phyloP scores from a whole-genome alignment of 1,140 invertebrate genomes.

The Zaprionus capensis region DNA sequence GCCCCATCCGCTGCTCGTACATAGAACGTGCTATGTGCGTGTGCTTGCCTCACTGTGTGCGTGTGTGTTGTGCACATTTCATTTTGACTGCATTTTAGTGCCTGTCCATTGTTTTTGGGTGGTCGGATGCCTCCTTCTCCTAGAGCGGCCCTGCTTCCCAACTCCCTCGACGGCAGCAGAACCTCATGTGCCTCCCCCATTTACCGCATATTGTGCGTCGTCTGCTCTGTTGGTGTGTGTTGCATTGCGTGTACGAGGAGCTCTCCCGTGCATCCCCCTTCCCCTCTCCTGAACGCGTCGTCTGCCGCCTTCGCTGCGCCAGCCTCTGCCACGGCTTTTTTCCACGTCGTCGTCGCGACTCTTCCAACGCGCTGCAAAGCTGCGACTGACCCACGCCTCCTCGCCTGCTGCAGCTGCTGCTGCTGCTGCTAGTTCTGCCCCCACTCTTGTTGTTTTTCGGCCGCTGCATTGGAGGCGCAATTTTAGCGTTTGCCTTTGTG shows the following conservation, averaged over 20 bases:
- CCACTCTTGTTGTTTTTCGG: slow-evolving; percentile 55
- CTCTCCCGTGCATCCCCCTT: background rate
- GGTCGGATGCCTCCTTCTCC: slow-evolving; percentile 3
- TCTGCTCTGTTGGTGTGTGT: slow-evolving; percentile 32
- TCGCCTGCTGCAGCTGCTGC: slow-evolving; percentile 13
- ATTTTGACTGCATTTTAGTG: slow-evolving; percentile 71
- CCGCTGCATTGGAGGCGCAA: slow-evolving; percentile 63
- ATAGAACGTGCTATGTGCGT: slow-evolving; percentile 54
- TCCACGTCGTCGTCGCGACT: slow-evolving; percentile 52
- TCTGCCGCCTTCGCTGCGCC: slow-evolving; percentile 9
- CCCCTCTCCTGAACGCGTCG: background rate
- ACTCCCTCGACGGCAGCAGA: slow-evolving; percentile 13
- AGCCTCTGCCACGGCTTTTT: slow-evolving; percentile 46
- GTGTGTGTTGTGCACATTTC: slow-evolving; percentile 46
- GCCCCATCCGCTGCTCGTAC: slow-evolving; percentile 51
- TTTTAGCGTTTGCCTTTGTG: slow-evolving; percentile 59
- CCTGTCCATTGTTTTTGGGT: slow-evolving; percentile 55
- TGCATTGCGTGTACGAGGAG: slow-evolving; percentile 35
- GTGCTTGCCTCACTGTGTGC: slow-evolving; percentile 18
- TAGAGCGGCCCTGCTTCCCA: background rate
- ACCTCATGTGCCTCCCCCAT: slow-evolving; percentile 19
- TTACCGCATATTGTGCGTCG: slow-evolving; percentile 65
- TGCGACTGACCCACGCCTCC: slow-evolving; percentile 16
- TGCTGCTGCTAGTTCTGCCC: slow-evolving; percentile 48
- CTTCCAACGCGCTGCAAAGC: slow-evolving; percentile 39